These are phyloP conservation scores for Thermophis baileyi DNA, from an alignment of 2,113 vertebrate genomes.

Conservation along the genomic window DNA sequence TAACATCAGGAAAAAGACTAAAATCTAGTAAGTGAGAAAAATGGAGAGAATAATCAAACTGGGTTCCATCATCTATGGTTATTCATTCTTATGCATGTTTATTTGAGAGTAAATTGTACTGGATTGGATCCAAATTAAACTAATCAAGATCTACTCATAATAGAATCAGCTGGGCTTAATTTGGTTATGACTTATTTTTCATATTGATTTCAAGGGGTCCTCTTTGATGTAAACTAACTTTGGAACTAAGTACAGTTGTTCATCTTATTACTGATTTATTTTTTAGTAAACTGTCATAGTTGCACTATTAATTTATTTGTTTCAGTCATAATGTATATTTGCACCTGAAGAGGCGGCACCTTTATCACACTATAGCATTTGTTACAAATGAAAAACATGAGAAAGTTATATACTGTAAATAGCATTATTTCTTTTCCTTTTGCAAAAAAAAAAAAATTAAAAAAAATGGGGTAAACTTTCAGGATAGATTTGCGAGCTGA, in stretches of 20 bases:
- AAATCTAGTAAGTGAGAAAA: background rate
- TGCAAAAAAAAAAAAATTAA: constrained; percentile 24
- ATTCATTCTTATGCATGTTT: background rate
- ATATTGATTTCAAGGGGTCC: background rate
- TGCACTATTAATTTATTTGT: background rate
- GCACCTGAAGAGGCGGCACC: background rate
- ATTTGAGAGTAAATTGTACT: background rate
- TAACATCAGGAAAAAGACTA: background rate
- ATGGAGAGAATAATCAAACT: background rate
- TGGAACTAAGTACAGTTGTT: background rate
- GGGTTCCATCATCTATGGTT: background rate
- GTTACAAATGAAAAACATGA: background rate
- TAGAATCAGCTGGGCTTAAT: background rate
- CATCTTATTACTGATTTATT: background rate
- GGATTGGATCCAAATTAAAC: background rate
- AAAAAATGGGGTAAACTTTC: background rate
- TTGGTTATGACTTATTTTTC: background rate
- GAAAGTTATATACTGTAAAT: background rate
- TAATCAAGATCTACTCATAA: background rate
- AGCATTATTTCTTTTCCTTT: constrained; percentile 4
- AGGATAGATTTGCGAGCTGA: constrained; percentile 38
- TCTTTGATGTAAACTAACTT: no score
- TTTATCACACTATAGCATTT: background rate
- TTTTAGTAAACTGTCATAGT: background rate
- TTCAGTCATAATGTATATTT: background rate